Evolutionary conservation across 2,888 invertebrate species (phyloP).

Genomic region (Xiphydria camelus): DNA sequence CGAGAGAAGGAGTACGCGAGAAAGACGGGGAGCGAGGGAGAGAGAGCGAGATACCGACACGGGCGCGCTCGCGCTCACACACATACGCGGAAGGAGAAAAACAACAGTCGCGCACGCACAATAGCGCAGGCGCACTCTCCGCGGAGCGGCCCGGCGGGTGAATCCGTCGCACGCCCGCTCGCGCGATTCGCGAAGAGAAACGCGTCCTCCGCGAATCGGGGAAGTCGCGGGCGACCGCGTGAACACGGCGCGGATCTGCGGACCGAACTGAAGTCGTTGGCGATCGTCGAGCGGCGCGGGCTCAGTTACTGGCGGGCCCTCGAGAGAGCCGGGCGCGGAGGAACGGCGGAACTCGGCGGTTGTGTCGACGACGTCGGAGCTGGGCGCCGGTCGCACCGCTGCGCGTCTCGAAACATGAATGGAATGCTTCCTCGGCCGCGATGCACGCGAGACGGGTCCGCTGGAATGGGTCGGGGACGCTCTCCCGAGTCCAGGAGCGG

Average conservation of each 20-base stretch:
- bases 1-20: not conserved
- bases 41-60: too few relatives aligned
- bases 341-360: too few relatives aligned
- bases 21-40: too few relatives aligned
- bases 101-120: too few relatives aligned
- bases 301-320: slow-evolving; percentile 1
- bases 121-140: too few relatives aligned
- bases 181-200: too few relatives aligned
- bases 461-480: slow-evolving; percentile 9
- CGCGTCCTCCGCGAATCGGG: slow-evolving; percentile 2
- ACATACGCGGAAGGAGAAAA: too few relatives aligned
- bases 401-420: slow-evolving; percentile 48
- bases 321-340: not conserved
- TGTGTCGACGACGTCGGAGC: too few relatives aligned
- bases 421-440: slow-evolving; percentile 44
- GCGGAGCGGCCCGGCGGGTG: too few relatives aligned
- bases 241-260: not conserved
- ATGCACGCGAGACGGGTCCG: slow-evolving; percentile 17
- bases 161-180: too few relatives aligned
- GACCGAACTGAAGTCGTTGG: not conserved
- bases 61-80: too few relatives aligned
- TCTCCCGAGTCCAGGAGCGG: slow-evolving; percentile 21
- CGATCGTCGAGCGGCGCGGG: not conserved
- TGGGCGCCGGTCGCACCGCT: slow-evolving; percentile 35
- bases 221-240: not conserved